These are phyloP conservation scores for Macrobrachium rosenbergii DNA, from an alignment of 1,140 invertebrate species.

Conservation along the genomic window DNA sequence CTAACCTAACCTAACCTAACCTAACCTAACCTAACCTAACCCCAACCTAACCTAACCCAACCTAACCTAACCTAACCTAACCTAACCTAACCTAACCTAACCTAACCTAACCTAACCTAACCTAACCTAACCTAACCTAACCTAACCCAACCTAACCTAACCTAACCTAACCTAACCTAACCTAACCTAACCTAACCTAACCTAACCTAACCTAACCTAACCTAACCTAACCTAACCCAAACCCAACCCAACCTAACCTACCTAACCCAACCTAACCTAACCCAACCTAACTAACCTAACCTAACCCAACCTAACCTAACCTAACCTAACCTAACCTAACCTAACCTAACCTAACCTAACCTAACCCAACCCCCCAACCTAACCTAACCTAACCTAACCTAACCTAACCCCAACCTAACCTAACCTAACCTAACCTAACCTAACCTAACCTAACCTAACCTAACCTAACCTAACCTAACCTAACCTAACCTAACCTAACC, in stretches of 20 bases:
- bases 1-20: slow-evolving; percentile 24
- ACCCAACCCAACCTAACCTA: background rate
- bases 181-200: slow-evolving; percentile 27
- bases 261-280: slow-evolving; percentile 16
- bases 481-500: slow-evolving; percentile 4
- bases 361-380: slow-evolving; percentile 28
- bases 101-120: slow-evolving; percentile 20
- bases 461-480: slow-evolving; percentile 15
- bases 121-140: slow-evolving; percentile 10
- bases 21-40: slow-evolving; percentile 29
- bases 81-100: slow-evolving; percentile 24
- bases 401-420: no score
- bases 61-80: slow-evolving; percentile 26
- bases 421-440: slow-evolving; percentile 20
- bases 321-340: slow-evolving; percentile 12
- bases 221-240: slow-evolving; percentile 18
- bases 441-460: slow-evolving; percentile 8
- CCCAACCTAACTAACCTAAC: background rate
- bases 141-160: background rate
- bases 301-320: slow-evolving; percentile 26
- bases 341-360: slow-evolving; percentile 29
- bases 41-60: slow-evolving; percentile 3
- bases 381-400: slow-evolving; percentile 32
- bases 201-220: slow-evolving; percentile 13
- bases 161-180: slow-evolving; percentile 8